phyloP scores from a whole-genome alignment of 2,888 invertebrate species.

The Orchesellides sinensis region DNA sequence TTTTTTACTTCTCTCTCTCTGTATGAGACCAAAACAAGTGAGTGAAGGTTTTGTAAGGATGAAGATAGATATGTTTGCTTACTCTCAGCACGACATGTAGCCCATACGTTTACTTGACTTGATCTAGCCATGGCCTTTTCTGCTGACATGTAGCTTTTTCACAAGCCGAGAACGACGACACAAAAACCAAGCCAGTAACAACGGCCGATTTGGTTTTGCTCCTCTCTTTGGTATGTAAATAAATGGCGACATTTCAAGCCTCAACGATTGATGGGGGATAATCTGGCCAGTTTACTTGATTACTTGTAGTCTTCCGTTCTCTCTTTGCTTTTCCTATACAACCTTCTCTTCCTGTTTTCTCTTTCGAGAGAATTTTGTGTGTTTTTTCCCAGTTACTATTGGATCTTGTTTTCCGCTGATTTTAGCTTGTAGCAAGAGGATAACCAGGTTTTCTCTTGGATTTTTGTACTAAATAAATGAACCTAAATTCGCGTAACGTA shows the following conservation, averaged over 20 bases:
- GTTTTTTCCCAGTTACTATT: neutral
- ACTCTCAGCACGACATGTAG: constrained; percentile 62
- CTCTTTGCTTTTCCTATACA: neutral
- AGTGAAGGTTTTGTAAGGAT: constrained; percentile 47
- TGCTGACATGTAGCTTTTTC: constrained; percentile 60
- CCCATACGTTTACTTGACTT: constrained; percentile 61
- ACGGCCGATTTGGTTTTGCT: constrained; percentile 37
- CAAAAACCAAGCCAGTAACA: constrained; percentile 6
- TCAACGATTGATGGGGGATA: constrained; percentile 66
- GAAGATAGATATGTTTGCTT: constrained; percentile 66
- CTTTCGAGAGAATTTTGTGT: neutral
- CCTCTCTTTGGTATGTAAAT: constrained; percentile 62
- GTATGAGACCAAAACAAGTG: constrained; percentile 17
- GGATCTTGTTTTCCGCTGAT: neutral
- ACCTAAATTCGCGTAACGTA: neutral
- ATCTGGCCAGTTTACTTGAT: constrained; percentile 66
- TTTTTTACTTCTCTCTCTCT: neutral
- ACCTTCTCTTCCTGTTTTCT: neutral
- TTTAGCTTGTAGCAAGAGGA: no score
- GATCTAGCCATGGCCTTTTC: constrained; percentile 59
- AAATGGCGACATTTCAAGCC: constrained; percentile 67
- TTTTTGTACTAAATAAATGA: no score
- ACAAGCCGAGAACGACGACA: constrained; percentile 37
- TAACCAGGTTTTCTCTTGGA: no score
- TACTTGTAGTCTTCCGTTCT: constrained; percentile 43